Evolutionary conservation across 2,113 vertebrate species (phyloP), one percentile per base, ranked within the genome.

Genomic region (Corapipo altera): DNA sequence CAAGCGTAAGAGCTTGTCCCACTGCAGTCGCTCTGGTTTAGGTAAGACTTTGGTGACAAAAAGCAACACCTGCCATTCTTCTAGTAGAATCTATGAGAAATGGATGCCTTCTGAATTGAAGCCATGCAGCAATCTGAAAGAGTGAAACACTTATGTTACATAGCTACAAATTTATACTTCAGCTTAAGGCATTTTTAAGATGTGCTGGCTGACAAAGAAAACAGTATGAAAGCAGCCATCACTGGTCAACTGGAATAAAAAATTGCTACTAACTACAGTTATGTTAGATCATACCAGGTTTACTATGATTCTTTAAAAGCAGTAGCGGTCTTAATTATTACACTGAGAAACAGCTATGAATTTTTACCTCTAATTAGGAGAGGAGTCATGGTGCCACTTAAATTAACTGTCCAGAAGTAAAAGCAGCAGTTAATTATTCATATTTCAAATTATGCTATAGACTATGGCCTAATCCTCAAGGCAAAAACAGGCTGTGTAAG

Each of bases 91-190:
- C 98, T 98, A 99, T 80, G 99, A 99, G 97, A 99, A 99, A 97
- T 99, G 99, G 95, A 99, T 99, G 86, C 99, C 99, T 97, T 99
- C 98, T 78, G 98, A 97, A 96, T 99, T 99, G 98, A 99, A 99
- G 26, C 99, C 99, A 87, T 99, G 99, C 82, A 99, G 98, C 93
- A 99, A 92, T 43, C 99, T 99, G 97, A 73, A 96, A 97, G 86
- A 90, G 5, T 24, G 6, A 89, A 75, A 71, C 23, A 80, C 2
- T 22, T 27, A 8, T 11, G 46, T 91, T 77, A 87, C 8, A 33
- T 15, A 58, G 77, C 10, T 26, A 49, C n/a, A 39, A 12, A n/a
- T 48, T 57, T 33, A 24, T 39, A 61, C 15, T 65, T 73, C 14
- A 66, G 23, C n/a, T 66, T 73, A 73, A 54, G 15, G 15, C 19